These are phyloP conservation scores for Schrankia costaestrigalis DNA, from an alignment of 2,888 invertebrate species.

Conservation along the genomic window DNA sequence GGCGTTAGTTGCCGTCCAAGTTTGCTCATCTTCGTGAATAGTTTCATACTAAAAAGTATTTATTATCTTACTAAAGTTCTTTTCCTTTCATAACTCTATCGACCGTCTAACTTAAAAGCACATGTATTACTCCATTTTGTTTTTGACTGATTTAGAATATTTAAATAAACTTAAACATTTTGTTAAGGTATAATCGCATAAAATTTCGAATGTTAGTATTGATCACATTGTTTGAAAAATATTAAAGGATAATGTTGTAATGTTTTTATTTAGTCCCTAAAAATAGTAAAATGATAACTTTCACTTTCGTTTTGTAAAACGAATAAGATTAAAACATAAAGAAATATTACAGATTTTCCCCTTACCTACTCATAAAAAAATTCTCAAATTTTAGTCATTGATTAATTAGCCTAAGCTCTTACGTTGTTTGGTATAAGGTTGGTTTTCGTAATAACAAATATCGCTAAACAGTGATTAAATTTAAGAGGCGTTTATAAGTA, in stretches of 20 bases:
- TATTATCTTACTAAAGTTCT: conserved; percentile 48
- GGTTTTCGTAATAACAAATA: no score
- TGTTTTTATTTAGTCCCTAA: not conserved
- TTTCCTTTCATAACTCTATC: conserved; percentile 57
- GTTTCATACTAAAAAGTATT: conserved; percentile 42
- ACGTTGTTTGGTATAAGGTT: no score
- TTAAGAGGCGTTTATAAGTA: no score
- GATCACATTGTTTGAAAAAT: no score
- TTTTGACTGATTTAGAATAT: conserved; percentile 19
- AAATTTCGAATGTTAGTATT: conserved; percentile 18
- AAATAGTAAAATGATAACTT: no score
- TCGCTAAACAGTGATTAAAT: no score
- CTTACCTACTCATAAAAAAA: not conserved
- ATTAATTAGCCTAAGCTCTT: no score
- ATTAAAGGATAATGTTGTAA: not conserved
- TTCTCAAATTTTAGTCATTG: no score
- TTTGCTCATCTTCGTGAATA: conserved; percentile 42
- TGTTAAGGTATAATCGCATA: no score
- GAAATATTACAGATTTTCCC: not conserved
- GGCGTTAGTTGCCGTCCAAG: conserved; percentile 25
- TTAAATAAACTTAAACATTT: no score
- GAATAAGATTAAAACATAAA: no score
- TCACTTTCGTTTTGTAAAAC: no score
- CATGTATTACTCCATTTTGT: conserved; percentile 44
- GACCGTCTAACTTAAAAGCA: conserved; percentile 66